Evolutionary conservation across 1,140 invertebrate species (phyloP), one percentile per base, ranked within the genome.

Genomic region (Portunus trituberculatus): DNA sequence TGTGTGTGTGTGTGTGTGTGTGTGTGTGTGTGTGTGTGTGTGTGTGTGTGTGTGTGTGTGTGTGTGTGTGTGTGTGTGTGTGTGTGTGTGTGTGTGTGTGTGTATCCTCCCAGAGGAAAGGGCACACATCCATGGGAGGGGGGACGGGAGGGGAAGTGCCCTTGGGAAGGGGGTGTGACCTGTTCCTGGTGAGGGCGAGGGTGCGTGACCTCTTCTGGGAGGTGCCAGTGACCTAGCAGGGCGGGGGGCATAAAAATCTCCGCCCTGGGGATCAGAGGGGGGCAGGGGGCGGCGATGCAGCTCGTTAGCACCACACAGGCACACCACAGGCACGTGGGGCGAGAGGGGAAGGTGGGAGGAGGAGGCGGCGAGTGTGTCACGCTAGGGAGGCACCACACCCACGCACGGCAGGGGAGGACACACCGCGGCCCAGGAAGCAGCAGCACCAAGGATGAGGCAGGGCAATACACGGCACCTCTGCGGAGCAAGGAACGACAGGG

Each of bases 11-110:
- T 87, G 86, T 87, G 28, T 87, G 45, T 31, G 28, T 87, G 28
- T 59, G 52, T 59, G 52, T 59, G 52, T 59, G 52, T 59, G 52
- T 59, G 28, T 87, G 86, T 87, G 28, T 87, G 45, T 31, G 28
- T 87, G 28, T 87, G 28, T 87, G 28, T 87, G 28, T 87, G 20
- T 87, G 45, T 87, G 45, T 87, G 45, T 87, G 20, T 28, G 45
- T 29, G 28, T 87, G 45, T 87, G n/a, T 45, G 45, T 87, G 86
- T 87, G 45, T 31, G 28, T 87, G 45, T 87, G 86, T 87, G 28
- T 87, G 86, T 31, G 45, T 87, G 28, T 87, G 28, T 87, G 86
- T 87, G 52, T 59, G 52, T 59, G 28, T 87, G 86, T 87, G 28
- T 87, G 45, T 87, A 6, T 87, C 52, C 2, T 20, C 52, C 52